A percentile compares a stretch with the other conserved stretches of the same genome.
Conservation (phyloP, 2,888 invertebrate genomes). For the Parnassius orleans region DNA sequence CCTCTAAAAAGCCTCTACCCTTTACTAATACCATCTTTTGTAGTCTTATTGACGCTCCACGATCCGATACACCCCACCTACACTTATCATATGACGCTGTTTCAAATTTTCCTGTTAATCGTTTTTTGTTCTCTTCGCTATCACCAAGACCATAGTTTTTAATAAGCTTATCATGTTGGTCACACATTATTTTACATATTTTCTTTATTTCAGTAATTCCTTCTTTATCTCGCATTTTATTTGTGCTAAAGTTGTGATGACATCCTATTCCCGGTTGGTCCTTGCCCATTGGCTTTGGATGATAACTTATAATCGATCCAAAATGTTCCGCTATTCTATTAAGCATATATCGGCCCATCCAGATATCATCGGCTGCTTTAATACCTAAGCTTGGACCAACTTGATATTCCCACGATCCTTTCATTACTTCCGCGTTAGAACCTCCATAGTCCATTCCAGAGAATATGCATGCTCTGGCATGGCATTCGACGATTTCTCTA, state of each 20-base stretch:
- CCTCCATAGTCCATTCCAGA: constrained; percentile 95
- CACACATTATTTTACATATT: constrained; percentile 88
- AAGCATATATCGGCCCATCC: constrained; percentile 91
- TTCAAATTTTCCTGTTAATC: constrained; percentile 96
- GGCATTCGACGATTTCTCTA: constrained; percentile 96
- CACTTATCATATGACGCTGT: constrained; percentile 96
- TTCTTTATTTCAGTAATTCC: constrained; percentile 89
- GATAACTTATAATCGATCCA: constrained; percentile 84
- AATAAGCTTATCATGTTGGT: constrained; percentile 85
- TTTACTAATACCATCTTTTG: constrained; percentile 93
- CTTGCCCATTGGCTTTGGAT: constrained; percentile 88
- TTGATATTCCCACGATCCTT: constrained; percentile 95
- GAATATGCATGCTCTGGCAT: constrained; percentile 90
- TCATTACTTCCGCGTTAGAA: constrained; percentile 99
- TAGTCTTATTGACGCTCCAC: constrained; percentile 94
- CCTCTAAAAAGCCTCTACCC: constrained; percentile 95
- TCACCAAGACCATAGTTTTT: constrained; percentile 93
- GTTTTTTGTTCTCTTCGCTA: constrained; percentile 94
- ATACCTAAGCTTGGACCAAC: constrained; percentile 95
- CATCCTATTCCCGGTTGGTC: constrained; percentile 94
- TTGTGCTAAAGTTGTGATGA: constrained; percentile 94
- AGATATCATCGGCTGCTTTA: constrained; percentile 90
- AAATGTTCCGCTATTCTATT: constrained; percentile 93
- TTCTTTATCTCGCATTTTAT: constrained; percentile 89
- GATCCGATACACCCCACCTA: constrained; percentile 92